Percentiles rank a stretch among this genome's conserved stretches.
Conservation (phyloP, 2,888 invertebrate genomes). For the Agriopis leucophaearia region DNA sequence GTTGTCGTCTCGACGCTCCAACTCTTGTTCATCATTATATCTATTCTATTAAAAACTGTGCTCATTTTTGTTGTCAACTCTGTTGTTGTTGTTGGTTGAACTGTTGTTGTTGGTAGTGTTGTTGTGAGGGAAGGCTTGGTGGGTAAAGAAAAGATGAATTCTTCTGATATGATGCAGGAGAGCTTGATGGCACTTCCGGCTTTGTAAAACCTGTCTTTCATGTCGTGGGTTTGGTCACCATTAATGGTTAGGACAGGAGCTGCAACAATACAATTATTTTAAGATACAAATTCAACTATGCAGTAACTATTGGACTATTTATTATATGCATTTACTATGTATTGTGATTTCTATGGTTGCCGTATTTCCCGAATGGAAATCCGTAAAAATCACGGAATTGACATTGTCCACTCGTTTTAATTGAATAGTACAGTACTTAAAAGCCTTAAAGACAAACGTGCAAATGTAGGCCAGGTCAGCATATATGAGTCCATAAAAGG, state of each 20-base stretch:
- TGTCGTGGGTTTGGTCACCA: slow-evolving; percentile 89
- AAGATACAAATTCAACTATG: neutral
- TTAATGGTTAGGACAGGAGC: slow-evolving; percentile 90
- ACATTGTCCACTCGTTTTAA: too few species aligned
- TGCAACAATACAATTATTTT: slow-evolving; percentile 63
- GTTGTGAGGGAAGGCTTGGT: slow-evolving; percentile 66
- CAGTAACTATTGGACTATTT: too few species aligned
- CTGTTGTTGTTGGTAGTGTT: slow-evolving; percentile 62
- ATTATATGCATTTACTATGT: too few species aligned
- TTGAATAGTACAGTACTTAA: too few species aligned
- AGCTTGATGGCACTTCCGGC: slow-evolving; percentile 91
- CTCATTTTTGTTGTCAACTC: slow-evolving; percentile 77
- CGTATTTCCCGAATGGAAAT: too few species aligned
- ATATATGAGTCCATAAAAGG: too few species aligned
- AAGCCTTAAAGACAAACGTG: too few species aligned
- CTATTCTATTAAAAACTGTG: slow-evolving; percentile 81
- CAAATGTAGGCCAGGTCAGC: too few species aligned
- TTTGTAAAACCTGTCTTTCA: slow-evolving; percentile 91
- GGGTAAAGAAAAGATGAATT: slow-evolving; percentile 67
- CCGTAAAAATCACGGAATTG: too few species aligned
- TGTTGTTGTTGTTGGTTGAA: slow-evolving; percentile 73
- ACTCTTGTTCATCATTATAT: slow-evolving; percentile 83
- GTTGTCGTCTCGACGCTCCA: slow-evolving; percentile 84
- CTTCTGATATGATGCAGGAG: slow-evolving; percentile 86
- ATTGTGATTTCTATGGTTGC: too few species aligned